phyloP scores from a whole-genome alignment of 2,113 vertebrate species.

The Daboia siamensis region DNA sequence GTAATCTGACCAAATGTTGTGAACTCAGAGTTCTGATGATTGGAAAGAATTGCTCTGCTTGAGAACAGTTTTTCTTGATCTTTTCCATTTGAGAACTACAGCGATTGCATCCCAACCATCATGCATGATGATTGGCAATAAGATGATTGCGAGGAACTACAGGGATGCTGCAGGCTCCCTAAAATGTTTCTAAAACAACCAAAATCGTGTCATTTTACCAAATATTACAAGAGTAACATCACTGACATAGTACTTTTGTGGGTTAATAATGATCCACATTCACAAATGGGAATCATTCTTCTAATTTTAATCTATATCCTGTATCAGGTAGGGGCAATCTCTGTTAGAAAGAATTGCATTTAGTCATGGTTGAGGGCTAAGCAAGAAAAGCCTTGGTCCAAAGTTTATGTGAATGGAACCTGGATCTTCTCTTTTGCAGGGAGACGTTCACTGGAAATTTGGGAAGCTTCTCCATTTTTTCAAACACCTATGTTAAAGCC shows the following conservation, averaged over 20 bases:
- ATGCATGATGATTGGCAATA: neutral
- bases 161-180: neutral
- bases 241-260: neutral
- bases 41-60: neutral
- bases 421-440: neutral
- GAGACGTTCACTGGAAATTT: neutral
- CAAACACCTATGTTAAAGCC: neutral
- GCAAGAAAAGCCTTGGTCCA: neutral
- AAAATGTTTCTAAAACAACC: neutral
- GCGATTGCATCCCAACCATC: neutral
- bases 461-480: neutral
- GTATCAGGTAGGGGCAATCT: neutral
- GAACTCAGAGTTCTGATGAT: neutral
- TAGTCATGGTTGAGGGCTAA: neutral
- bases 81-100: neutral
- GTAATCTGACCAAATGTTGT: neutral
- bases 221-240: neutral
- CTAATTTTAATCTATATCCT: neutral
- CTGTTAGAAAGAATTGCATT: neutral
- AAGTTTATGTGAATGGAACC: neutral
- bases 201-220: neutral
- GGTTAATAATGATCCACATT: neutral
- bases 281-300: neutral
- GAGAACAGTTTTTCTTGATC: neutral
- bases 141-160: neutral